A percentile compares a stretch with the other conserved stretches of the same genome.
Conservation (phyloP, 2,113 vertebrate genomes). For the Muntiacus reevesi region DNA sequence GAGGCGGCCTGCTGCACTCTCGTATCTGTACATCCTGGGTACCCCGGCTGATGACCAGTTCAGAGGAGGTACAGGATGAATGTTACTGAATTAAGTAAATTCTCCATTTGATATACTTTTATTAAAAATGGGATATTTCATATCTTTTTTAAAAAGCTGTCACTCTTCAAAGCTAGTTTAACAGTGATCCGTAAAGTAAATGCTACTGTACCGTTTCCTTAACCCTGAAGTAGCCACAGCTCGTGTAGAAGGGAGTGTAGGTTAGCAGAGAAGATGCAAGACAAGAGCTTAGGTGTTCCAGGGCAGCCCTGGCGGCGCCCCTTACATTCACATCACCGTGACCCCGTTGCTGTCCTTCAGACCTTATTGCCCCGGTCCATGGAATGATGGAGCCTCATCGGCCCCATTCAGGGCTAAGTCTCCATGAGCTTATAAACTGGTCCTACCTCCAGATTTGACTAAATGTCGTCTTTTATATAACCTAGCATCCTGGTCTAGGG, state of each 20-base stretch:
- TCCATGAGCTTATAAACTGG: background rate
- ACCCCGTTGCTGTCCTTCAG: background rate
- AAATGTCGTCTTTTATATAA: background rate
- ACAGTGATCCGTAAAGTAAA: background rate
- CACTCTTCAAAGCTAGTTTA: background rate
- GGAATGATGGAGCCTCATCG: background rate
- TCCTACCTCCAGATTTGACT: background rate
- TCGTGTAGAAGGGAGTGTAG: background rate
- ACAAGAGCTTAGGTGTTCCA: background rate
- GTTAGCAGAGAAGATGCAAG: background rate
- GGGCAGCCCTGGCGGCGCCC: background rate
- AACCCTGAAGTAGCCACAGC: background rate
- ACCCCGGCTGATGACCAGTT: background rate
- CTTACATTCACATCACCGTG: background rate
- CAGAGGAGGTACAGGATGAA: background rate
- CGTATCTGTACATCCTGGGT: background rate
- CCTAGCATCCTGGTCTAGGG: background rate
- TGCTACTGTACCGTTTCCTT: background rate
- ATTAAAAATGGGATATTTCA: background rate
- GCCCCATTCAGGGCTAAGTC: background rate
- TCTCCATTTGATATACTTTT: background rate
- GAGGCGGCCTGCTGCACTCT: background rate
- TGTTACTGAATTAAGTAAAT: background rate
- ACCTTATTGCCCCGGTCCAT: background rate
- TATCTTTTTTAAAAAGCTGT: background rate